Evolutionary conservation across 2,797 vertebrate genomes (phyloP).

Genomic region (Macrochelys suwanniensis): DNA sequence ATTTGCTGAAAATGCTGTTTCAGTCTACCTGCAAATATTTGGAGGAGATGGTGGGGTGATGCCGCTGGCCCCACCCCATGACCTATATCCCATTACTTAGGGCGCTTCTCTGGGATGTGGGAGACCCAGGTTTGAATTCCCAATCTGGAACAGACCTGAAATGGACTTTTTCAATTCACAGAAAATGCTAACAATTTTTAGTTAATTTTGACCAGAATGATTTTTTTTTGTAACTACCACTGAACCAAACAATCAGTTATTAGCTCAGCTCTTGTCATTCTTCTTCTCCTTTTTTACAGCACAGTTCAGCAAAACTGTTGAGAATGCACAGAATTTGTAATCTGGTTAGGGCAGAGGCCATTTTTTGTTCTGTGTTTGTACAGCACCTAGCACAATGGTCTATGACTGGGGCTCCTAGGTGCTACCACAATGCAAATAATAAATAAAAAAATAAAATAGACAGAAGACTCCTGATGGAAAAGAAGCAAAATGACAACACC

Average conservation of each 20-base stretch:
- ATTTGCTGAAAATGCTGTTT: background rate
- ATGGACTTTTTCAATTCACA: background rate
- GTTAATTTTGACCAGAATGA: background rate
- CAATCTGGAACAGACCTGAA: background rate
- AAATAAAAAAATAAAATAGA: background rate
- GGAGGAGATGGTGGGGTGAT: background rate
- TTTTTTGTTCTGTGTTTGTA: background rate
- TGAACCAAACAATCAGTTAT: background rate
- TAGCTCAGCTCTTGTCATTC: background rate
- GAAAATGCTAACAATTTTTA: background rate
- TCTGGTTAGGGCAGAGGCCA: background rate
- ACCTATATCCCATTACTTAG: background rate
- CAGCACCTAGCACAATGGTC: background rate
- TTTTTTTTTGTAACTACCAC: background rate
- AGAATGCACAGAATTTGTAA: background rate
- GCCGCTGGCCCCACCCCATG: background rate
- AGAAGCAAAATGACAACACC: background rate
- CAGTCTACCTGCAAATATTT: background rate
- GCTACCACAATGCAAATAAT: background rate
- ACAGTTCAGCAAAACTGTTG: background rate
- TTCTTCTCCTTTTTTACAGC: background rate
- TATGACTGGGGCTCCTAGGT: background rate
- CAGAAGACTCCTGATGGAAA: background rate
- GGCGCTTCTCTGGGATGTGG: background rate
- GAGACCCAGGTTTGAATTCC: background rate